Conservation (phyloP, 2,113 vertebrate genomes). For the Pomatostomus ruficeps region DNA sequence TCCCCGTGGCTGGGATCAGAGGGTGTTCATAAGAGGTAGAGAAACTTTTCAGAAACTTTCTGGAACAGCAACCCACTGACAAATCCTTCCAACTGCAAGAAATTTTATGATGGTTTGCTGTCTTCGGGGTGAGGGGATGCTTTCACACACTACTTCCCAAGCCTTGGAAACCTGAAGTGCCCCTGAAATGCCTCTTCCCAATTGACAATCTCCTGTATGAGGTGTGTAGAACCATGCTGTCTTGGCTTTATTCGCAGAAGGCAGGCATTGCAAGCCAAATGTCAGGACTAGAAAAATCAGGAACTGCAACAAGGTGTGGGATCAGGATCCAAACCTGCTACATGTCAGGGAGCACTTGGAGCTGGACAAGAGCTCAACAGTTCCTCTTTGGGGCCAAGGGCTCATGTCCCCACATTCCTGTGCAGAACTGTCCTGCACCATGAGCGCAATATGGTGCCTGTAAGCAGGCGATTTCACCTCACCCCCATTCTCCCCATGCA, state of each 20-base stretch:
- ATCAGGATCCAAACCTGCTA: neutral
- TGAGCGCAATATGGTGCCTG: fast-evolving
- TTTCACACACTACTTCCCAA: neutral
- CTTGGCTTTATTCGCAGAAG: neutral
- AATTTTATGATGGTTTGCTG: neutral
- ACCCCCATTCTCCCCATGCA: fast-evolving
- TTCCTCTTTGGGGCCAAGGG: neutral
- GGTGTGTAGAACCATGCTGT: neutral
- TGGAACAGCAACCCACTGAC: neutral
- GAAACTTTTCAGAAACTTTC: neutral
- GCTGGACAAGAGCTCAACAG: neutral
- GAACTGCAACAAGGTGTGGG: neutral
- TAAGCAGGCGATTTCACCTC: neutral
- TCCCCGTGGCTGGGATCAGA: neutral
- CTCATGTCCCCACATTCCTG: neutral
- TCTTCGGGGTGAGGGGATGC: neutral
- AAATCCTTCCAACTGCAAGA: neutral
- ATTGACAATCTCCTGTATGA: neutral
- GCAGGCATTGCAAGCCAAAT: neutral
- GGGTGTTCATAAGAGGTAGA: neutral
- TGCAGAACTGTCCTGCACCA: neutral
- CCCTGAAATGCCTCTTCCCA: neutral
- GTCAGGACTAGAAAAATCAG: neutral
- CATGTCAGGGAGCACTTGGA: neutral
- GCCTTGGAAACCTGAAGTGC: neutral